Base-by-base conservation (phyloP, 2,888 invertebrate genomes). In the Xanthia icteritia region DNA sequence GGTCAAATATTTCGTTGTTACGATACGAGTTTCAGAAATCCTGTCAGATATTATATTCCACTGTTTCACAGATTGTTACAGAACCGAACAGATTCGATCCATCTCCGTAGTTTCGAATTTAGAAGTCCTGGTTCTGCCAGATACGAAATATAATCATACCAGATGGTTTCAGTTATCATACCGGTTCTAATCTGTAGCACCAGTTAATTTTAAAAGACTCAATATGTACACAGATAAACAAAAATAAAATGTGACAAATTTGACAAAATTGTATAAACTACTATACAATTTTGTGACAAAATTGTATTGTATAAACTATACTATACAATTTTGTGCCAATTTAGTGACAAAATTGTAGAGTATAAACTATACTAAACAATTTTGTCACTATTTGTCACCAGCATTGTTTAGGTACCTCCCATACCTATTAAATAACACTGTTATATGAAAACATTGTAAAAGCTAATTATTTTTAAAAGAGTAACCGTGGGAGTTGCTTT, bases 31-130 rank as follows among this genome's bases (percentile, higher is more conserved):
- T 48, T 76, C 9, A 45, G 15, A 61, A 67, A 67, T 61, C 13
- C 77, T 42, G 42, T 36, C 66, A 36, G 31, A 36, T 61, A 27
- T 48, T 48, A 20, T 11, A 67, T 45, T 66, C n/a, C 9, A 11
- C 6, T 61, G 61, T 63, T 77, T 56, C 23, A 48, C 48, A 48
- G 2, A 27, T 68, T 61, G 77, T 45, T 45, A 54, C 42, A 56
- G 11, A 45, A 11, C 13, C 36, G 45, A 68, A 27, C 45, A 45
- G 45, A 36, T 76, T 51, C n/a, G 31, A 42, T 76, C 27, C 27
- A 27, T 77, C 23, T 39, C 15, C 9, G 39, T n/a, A 17, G 60
- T 74, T 39, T 48, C 5, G n/a, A 48, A 51, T 51, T 42, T n/a
- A 15, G 39, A 61, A 42, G 3, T 39, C 72, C 42, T 17, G 27